Evolutionary conservation across 1,140 invertebrate genomes (phyloP), one percentile per base, ranked within the genome.

Genomic region (Anoplophora glabripennis): DNA sequence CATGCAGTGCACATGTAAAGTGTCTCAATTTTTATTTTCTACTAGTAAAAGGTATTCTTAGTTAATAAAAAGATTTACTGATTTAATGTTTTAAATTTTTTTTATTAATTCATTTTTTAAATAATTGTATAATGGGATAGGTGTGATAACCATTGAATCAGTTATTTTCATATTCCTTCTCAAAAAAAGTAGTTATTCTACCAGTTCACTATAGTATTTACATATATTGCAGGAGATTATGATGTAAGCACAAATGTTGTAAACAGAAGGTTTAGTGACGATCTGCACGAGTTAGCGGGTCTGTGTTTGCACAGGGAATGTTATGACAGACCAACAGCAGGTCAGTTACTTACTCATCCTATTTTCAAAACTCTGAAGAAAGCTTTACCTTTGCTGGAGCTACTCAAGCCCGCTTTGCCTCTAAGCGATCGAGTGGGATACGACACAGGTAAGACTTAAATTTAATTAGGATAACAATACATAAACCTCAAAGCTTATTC

Each of bases 201-300:
- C 5, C 21, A 28, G 21, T 28, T 28, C 21, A 28, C 21, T 28
- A 28, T 28, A 28, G 21, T 28, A 5, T 28, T 28, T 2, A n/a
- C n/a, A n/a, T n/a, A 8, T 57, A 10, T 68, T 63, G 51, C 40
- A 68, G 63, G 70, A 49, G 67, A 74, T 61, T 58, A 60, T 61
- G 69, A 69, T 52, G 55, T 69, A 53, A 64, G 62, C 53, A 48
- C 64, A 56, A 71, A 59, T 58, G 70, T 63, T 56, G 72, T 78
- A 7, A 76, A 78, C 33, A 75, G 89, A 40, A 80, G 80, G 65
- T 89, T 93, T 62, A 84, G 84, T 17, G 84, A 87, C 60, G 74
- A 83, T 65, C 89, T 93, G 70, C 90, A 93, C 76, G 81, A 86
- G 54, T 82, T 93, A 64, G 82, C 85, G 37, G 85, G 89, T 63